These are phyloP conservation scores for Spheniscus mendiculus DNA, from an alignment of 2,113 vertebrate genomes.

Conservation along the genomic window DNA sequence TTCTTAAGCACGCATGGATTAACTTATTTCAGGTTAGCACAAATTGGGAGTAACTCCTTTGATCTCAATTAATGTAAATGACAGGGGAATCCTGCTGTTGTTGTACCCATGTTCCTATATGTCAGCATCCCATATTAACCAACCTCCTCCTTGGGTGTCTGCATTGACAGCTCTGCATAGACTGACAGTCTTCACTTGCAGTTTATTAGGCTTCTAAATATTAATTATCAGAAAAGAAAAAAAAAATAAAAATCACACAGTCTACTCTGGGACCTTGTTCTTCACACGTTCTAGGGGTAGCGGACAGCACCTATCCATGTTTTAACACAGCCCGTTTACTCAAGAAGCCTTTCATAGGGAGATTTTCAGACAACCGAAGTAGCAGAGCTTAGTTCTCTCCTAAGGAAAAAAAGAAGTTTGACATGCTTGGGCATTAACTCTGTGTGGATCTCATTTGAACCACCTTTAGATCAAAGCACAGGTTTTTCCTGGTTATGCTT, in stretches of 20 bases:
- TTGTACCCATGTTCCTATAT: background rate
- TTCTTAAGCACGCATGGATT: background rate
- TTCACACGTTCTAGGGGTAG: background rate
- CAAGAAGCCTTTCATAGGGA: background rate
- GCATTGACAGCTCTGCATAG: background rate
- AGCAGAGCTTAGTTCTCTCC: conserved; percentile 26
- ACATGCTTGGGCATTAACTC: conserved; percentile 60
- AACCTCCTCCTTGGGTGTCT: background rate
- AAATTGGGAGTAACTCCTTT: background rate
- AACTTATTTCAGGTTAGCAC: background rate
- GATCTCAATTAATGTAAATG: background rate
- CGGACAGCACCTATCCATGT: background rate
- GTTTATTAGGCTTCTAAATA: background rate
- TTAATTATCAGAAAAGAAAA: background rate
- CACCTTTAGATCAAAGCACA: conserved; percentile 76
- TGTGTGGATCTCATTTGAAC: conserved; percentile 73
- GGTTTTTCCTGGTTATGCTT: conserved; percentile 72
- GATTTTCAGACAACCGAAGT: conserved; percentile 33
- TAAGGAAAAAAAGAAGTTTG: conserved; percentile 36
- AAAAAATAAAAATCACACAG: background rate
- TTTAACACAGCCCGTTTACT: background rate
- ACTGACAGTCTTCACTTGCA: background rate
- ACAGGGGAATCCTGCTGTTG: background rate
- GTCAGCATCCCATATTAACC: background rate
- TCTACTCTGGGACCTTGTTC: background rate